Evolutionary conservation across 2,113 vertebrate species (phyloP).

Genomic region (Pogonocichla stellata): DNA sequence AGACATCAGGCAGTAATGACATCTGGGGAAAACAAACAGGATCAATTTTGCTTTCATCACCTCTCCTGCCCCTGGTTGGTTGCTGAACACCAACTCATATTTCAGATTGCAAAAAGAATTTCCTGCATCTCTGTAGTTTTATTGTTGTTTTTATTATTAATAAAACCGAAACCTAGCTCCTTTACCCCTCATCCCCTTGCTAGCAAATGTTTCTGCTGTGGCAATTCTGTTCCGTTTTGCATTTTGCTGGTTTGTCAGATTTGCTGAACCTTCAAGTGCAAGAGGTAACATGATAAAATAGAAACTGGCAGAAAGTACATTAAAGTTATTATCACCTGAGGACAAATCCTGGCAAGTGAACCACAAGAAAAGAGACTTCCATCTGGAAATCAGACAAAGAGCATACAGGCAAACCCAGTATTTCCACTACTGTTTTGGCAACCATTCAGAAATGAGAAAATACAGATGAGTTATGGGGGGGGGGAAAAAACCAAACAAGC

Average conservation of each 20-base stretch:
- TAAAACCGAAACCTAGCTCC: neutral
- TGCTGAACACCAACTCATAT: neutral
- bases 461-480: neutral
- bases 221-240: neutral
- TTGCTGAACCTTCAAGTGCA: neutral
- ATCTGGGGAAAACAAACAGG: neutral
- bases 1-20: neutral
- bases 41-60: conserved; percentile 14
- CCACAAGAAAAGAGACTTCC: conserved; percentile 7
- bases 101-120: neutral
- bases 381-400: conserved; percentile 37
- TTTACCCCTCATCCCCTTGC: neutral
- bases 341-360: conserved; percentile 27
- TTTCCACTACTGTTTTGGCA: neutral
- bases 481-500: neutral
- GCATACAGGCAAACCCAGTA: neutral
- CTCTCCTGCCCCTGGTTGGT: neutral
- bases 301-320: conserved; percentile 50
- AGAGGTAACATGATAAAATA: conserved; percentile 30
- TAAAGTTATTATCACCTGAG: conserved; percentile 44
- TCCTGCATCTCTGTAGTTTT: neutral
- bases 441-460: neutral
- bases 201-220: neutral
- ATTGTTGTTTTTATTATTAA: neutral
- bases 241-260: conserved; percentile 7